These are phyloP conservation scores for Drosophila rufa DNA, from an alignment of 1,140 invertebrate species.

Conservation along the genomic window DNA sequence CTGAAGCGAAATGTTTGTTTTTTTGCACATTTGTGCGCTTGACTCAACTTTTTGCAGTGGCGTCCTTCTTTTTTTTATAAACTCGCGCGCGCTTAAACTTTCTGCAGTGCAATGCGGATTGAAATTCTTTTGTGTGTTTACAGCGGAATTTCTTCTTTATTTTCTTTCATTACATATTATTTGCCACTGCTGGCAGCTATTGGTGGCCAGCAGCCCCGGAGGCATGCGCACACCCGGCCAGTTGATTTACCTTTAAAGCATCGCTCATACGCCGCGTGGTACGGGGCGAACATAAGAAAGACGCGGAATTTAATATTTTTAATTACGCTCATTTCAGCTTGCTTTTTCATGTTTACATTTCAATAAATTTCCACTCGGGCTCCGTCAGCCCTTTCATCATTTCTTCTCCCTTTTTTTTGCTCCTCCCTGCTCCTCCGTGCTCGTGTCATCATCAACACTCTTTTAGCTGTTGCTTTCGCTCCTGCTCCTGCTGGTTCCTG, in stretches of 20 bases:
- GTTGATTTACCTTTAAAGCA: slow-evolving; percentile 50
- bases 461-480: slow-evolving; percentile 40
- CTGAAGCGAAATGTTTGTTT: neutral
- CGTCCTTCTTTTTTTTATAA: slow-evolving; percentile 11
- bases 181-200: slow-evolving; percentile 49
- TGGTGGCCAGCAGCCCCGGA: slow-evolving; percentile 25
- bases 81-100: slow-evolving; percentile 51
- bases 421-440: slow-evolving; percentile 5
- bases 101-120: slow-evolving; percentile 72
- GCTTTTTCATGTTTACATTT: slow-evolving; percentile 75
- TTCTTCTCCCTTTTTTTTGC: slow-evolving; percentile 16
- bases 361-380: slow-evolving; percentile 66
- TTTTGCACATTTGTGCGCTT: slow-evolving; percentile 31
- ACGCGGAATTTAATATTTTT: slow-evolving; percentile 62
- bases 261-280: slow-evolving; percentile 58
- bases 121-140: slow-evolving; percentile 82
- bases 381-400: slow-evolving; percentile 56
- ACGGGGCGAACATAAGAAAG: neutral
- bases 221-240: slow-evolving; percentile 11
- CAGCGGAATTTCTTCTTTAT: slow-evolving; percentile 66
- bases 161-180: slow-evolving; percentile 37
- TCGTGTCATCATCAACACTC: slow-evolving; percentile 64
- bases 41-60: slow-evolving; percentile 42
- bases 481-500: slow-evolving; percentile 1
- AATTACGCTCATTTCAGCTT: slow-evolving; percentile 72